Evolutionary conservation across 2,888 invertebrate species (phyloP).

Genomic region (Pyrocoelia pectoralis): DNA sequence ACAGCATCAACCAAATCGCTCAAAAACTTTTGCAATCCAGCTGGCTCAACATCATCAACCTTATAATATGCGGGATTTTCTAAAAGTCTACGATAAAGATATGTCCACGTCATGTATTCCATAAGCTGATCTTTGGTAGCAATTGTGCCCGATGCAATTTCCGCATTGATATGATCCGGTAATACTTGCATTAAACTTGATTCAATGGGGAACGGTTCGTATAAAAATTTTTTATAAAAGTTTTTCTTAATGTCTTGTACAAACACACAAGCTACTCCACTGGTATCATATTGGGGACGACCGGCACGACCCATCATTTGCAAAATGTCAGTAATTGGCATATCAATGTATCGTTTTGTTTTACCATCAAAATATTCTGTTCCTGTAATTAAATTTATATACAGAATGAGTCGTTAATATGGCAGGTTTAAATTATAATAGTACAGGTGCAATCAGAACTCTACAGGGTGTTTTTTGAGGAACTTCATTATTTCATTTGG

Average conservation of each 20-base stretch:
- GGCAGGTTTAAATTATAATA: no score
- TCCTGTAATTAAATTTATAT: no score
- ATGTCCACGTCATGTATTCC: conserved; percentile 99
- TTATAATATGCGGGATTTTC: conserved; percentile 94
- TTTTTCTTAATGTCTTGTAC: conserved; percentile 98
- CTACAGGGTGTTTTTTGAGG: no score
- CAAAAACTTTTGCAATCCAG: conserved; percentile 77
- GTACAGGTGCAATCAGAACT: no score
- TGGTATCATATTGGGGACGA: conserved; percentile 94
- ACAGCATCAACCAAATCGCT: conserved; percentile 83
- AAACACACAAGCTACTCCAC: conserved; percentile 86
- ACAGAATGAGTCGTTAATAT: no score
- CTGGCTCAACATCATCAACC: conserved; percentile 74
- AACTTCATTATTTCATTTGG: no score
- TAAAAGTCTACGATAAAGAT: conserved; percentile 91
- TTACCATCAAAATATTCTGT: conserved; percentile 99
- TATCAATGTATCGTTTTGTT: conserved; percentile 95
- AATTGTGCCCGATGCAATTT: conserved; percentile 96
- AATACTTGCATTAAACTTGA: conserved; percentile 90
- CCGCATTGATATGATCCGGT: conserved; percentile 97
- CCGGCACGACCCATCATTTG: conserved; percentile 99
- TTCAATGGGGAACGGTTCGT: conserved; percentile 99
- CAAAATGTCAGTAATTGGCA: conserved; percentile 99
- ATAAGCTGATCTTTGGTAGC: conserved; percentile 89
- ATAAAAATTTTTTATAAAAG: conserved; percentile 98